Evolutionary conservation across 2,888 invertebrate species (phyloP).

Genomic region (Horisme vitalbata): DNA sequence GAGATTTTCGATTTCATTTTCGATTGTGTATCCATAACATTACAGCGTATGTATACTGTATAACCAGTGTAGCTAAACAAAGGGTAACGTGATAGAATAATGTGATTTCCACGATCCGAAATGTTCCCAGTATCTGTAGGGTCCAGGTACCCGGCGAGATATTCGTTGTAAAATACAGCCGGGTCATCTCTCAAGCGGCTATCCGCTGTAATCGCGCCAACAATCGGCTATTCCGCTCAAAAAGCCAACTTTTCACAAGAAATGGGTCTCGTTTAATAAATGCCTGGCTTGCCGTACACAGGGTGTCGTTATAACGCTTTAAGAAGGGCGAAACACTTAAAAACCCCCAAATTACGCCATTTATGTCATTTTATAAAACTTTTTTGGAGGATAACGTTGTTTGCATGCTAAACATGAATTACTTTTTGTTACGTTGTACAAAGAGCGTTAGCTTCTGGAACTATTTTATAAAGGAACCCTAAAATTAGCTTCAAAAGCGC

Average conservation of each 20-base stretch:
- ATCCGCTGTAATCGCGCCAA: constrained; percentile 12
- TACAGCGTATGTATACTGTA: too few species aligned
- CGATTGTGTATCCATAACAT: too few species aligned
- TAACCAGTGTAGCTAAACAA: too few species aligned
- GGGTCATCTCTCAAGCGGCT: constrained; percentile 3
- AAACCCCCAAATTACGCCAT: constrained; percentile 32
- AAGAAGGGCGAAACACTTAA: constrained; percentile 29
- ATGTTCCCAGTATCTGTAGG: too few species aligned
- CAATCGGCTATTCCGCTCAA: constrained; percentile 23
- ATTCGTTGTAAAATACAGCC: not conserved
- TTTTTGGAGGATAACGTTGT: constrained; percentile 24
- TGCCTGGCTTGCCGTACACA: constrained; percentile 14
- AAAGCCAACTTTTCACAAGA: constrained; percentile 19
- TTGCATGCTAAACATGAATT: constrained; percentile 30
- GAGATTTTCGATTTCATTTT: too few species aligned
- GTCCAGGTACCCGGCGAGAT: not conserved
- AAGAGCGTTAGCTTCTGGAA: not conserved
- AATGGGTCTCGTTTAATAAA: constrained; percentile 27
- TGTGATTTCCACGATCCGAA: too few species aligned
- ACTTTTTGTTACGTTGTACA: constrained; percentile 21
- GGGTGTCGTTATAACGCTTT: constrained; percentile 22
- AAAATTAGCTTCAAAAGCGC: not conserved
- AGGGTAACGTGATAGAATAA: too few species aligned
- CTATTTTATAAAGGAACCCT: not conserved
- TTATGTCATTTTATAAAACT: constrained; percentile 31